These are phyloP conservation scores for Geotrypetes seraphini DNA, from an alignment of 2,797 vertebrate species.

Conservation along the genomic window DNA sequence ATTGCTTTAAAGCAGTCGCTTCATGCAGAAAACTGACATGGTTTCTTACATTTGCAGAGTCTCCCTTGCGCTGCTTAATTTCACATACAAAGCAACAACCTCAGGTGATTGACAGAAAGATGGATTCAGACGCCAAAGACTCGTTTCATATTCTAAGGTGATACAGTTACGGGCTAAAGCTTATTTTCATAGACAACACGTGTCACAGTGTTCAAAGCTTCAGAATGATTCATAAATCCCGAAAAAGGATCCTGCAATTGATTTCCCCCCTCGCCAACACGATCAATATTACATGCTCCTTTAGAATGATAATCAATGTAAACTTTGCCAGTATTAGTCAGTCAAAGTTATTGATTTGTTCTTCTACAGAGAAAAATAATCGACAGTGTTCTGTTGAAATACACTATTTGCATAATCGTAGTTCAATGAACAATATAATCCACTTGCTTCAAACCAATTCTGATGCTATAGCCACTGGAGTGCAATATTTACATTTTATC, in stretches of 20 bases:
- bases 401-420: conserved; percentile 22
- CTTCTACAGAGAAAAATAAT: neutral
- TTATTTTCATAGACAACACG: too few relatives aligned
- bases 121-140: too few relatives aligned
- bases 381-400: conserved; percentile 8
- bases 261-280: neutral
- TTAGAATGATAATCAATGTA: conserved; percentile 1
- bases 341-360: conserved; percentile 1
- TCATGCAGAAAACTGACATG: too few relatives aligned
- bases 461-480: conserved; percentile 26
- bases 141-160: too few relatives aligned
- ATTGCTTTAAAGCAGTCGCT: too few relatives aligned
- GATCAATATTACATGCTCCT: conserved; percentile 4
- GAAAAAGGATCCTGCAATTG: neutral
- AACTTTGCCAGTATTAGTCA: conserved; percentile 1
- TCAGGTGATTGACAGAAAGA: too few relatives aligned
- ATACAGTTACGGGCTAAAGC: too few relatives aligned
- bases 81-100: too few relatives aligned
- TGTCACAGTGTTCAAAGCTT: too few relatives aligned
- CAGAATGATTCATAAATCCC: too few relatives aligned
- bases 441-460: conserved; percentile 19
- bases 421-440: neutral
- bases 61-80: too few relatives aligned
- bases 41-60: too few relatives aligned
- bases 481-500: conserved; percentile 44